A percentile compares a stretch with the other conserved stretches of the same genome.
Conservation (phyloP, 2,113 vertebrate species). For the Anarrhichthys ocellatus region DNA sequence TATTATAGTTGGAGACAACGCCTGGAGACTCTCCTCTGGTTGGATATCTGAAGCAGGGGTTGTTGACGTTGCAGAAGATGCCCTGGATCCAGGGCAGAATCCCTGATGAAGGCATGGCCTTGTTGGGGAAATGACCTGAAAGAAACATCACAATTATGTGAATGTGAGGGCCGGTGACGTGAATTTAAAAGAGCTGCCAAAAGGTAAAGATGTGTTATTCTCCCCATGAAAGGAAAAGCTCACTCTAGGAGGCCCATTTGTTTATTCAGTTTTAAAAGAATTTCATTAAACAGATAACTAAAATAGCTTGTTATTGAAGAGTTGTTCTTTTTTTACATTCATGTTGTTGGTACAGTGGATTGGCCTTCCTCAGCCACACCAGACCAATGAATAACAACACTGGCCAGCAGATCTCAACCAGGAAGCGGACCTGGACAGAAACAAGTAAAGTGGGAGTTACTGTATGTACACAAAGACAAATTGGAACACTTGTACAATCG, state of each 20-base stretch:
- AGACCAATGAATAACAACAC: constrained; percentile 90
- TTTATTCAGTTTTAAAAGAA: neutral
- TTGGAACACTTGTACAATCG: neutral
- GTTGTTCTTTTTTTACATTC: constrained; percentile 87
- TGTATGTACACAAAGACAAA: neutral
- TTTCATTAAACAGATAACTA: too few species aligned
- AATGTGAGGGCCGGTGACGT: neutral
- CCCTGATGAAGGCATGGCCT: constrained; percentile 96
- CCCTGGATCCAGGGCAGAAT: constrained; percentile 94
- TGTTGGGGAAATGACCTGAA: constrained; percentile 97
- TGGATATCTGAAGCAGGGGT: constrained; percentile 92
- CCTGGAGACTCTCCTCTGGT: constrained; percentile 92
- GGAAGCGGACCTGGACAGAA: constrained; percentile 88
- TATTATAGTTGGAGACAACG: constrained; percentile 95
- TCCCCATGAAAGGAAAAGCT: neutral
- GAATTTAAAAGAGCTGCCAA: neutral
- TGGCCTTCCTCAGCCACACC: constrained; percentile 94
- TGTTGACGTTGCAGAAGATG: constrained; percentile 96
- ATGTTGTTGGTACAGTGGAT: constrained; percentile 94
- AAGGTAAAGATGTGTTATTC: neutral
- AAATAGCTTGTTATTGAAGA: neutral
- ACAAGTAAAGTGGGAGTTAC: neutral
- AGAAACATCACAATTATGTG: constrained; percentile 38
- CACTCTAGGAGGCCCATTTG: too few species aligned
- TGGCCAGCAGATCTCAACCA: constrained; percentile 94